Conservation (phyloP, 2,113 vertebrate genomes). For the Phyllopteryx taeniolatus region DNA sequence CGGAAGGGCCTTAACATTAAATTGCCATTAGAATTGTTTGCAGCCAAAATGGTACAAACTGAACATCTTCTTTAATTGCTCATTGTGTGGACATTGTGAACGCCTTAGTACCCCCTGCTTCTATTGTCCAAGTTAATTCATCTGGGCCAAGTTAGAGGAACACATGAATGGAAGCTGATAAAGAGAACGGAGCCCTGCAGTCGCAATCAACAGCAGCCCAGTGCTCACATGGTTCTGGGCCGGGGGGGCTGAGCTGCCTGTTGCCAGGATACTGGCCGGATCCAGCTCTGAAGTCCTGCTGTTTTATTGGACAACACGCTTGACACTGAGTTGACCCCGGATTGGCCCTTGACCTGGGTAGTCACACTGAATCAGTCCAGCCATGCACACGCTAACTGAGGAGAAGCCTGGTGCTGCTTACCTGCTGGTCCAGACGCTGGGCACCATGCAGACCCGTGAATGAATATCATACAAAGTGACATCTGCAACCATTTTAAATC, state of each 20-base stretch:
- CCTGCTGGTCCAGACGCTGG: constrained; percentile 50
- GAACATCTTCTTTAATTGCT: constrained; percentile 58
- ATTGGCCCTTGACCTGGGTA: constrained; percentile 64
- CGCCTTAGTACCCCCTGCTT: constrained; percentile 51
- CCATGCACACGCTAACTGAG: constrained; percentile 47
- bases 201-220: constrained; percentile 54
- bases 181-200: constrained; percentile 64
- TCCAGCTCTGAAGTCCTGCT: constrained; percentile 60
- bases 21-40: constrained; percentile 42
- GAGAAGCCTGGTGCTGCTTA: constrained; percentile 48
- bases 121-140: constrained; percentile 69
- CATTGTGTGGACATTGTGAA: constrained; percentile 42
- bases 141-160: constrained; percentile 57
- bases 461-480: constrained; percentile 65
- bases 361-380: constrained; percentile 68
- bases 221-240: constrained; percentile 59
- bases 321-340: constrained; percentile 64
- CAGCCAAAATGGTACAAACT: constrained; percentile 29
- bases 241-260: constrained; percentile 49
- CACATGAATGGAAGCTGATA: constrained; percentile 67
- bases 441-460: constrained; percentile 23
- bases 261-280: constrained; percentile 67
- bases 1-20: background rate
- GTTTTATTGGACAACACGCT: constrained; percentile 72
- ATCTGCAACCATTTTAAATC: constrained; percentile 58